Evolutionary conservation across 23 tunicate genomes (phyloP), one percentile per base, ranked within the genome.

Genomic region (Styela clava): DNA sequence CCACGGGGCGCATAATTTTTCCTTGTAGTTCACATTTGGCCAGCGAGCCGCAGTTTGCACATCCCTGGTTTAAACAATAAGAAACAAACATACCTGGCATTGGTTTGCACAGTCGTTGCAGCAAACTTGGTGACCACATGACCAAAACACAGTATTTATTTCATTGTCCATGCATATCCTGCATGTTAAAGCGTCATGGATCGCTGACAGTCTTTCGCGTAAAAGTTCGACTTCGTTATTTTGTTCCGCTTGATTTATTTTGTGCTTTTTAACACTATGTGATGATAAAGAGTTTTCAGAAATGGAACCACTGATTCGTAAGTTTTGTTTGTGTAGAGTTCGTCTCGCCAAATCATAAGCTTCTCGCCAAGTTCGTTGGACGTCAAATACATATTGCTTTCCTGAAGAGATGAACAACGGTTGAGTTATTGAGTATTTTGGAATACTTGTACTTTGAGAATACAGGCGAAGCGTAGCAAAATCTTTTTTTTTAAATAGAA

Each of bases 111-210:
- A 88, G 3, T 69, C 69, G 1, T 69, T 83, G 63, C 94, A 88
- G 77, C 87, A 88, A 35, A 88, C 84, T 84, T 88, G 94, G 65
- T 88, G 94, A n/a, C 94, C 94, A 36, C 94, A 88, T 34, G 94
- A 84, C 27, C 87, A 82, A 72, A 88, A 88, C 19, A 65, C 94
- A 2, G 83, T 25, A 20, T 88, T 82, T 19, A 88, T 88, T 51
- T 88, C 94, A 1, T 34, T 68, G 68, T 88, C 94, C 65, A 80
- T 63, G 72, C 94, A 88, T 9, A 88, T 62, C 0, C 78, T 72
- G 74, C 94, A 88, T 21, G 94, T 76, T 19, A 88, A 63, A 7
- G 94, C 94, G 35, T 88, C 94, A 30, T 72, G 74, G 7, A 88
- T 88, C 25, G 68, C 65, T 2, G 63, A 25, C 31, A 83, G 62